Conservation (phyloP, 1,140 invertebrate species). For the Halesus radiatus region DNA sequence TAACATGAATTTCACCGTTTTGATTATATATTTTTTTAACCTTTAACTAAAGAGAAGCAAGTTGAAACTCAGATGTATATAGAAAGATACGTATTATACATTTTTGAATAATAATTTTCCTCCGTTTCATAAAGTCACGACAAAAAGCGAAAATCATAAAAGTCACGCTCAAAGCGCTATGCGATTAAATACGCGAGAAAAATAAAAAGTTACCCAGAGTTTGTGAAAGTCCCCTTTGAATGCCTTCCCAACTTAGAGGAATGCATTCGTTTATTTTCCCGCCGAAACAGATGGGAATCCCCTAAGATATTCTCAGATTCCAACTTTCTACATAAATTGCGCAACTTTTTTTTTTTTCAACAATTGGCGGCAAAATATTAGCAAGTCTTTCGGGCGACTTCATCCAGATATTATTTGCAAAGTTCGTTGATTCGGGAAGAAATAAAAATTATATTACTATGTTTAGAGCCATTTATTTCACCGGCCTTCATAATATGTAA, state of each 20-base stretch:
- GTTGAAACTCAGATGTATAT: too few species aligned
- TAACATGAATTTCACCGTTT: too few species aligned
- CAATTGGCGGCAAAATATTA: conserved; percentile 8
- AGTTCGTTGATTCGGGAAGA: too few species aligned
- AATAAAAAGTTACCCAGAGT: conserved; percentile 48
- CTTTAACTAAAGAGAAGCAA: too few species aligned
- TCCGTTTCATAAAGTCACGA: background rate
- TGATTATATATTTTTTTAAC: too few species aligned
- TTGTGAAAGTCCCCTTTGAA: conserved; percentile 35
- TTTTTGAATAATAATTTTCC: too few species aligned
- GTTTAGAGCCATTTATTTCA: too few species aligned
- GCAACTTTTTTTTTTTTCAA: background rate
- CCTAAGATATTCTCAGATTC: conserved; percentile 42
- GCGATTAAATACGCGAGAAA: conserved; percentile 47
- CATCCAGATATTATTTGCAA: too few species aligned
- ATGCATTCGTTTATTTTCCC: conserved; percentile 55
- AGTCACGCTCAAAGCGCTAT: background rate
- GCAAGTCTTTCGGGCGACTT: background rate
- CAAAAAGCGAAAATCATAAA: conserved; percentile 12
- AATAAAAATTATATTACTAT: too few species aligned
- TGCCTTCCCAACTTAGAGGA: conserved; percentile 37
- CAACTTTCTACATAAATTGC: conserved; percentile 48
- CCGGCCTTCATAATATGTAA: too few species aligned
- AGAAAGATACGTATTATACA: too few species aligned
- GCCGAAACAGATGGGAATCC: conserved; percentile 47